Evolutionary conservation across 2,113 vertebrate species (phyloP).

Genomic region (Arizona elegans): DNA sequence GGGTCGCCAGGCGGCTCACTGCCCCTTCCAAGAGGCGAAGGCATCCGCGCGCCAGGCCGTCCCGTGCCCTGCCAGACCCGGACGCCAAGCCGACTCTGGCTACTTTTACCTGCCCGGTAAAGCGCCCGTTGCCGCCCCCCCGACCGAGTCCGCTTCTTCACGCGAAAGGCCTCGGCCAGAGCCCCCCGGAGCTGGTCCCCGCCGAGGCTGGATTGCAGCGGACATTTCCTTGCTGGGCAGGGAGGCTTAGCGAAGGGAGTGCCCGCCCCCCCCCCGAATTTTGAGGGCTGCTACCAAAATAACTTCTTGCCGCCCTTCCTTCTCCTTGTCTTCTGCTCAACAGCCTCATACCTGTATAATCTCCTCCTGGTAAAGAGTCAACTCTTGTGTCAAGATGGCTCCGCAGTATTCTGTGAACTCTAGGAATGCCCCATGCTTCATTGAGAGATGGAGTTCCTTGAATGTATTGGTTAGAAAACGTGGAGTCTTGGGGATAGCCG

Average conservation of each 20-base stretch:
- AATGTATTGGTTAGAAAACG: neutral
- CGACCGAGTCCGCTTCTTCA: neutral
- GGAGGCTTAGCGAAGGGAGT: too few species aligned
- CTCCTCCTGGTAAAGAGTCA: too few species aligned
- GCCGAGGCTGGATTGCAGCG: neutral
- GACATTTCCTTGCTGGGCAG: neutral
- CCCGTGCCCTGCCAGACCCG: neutral
- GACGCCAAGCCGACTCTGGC: neutral
- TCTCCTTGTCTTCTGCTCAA: too few species aligned
- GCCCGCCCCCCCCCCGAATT: neutral
- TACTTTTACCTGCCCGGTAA: too few species aligned
- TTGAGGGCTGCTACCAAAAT: neutral
- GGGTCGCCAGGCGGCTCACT: neutral
- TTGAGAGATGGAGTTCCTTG: too few species aligned
- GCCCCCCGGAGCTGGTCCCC: neutral
- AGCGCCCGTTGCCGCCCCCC: neutral
- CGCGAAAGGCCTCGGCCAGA: neutral
- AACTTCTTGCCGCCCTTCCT: too few species aligned
- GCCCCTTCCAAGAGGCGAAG: neutral
- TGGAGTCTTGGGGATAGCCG: neutral
- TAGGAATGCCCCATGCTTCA: neutral
- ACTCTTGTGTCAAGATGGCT: neutral
- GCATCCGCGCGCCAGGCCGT: too few species aligned
- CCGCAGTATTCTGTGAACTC: neutral
- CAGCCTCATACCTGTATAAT: too few species aligned